Percentiles rank a stretch among this genome's conserved stretches.
Evolutionary conservation across 1,140 invertebrate species (phyloP).

Genomic region (Bathynomus jamesi): DNA sequence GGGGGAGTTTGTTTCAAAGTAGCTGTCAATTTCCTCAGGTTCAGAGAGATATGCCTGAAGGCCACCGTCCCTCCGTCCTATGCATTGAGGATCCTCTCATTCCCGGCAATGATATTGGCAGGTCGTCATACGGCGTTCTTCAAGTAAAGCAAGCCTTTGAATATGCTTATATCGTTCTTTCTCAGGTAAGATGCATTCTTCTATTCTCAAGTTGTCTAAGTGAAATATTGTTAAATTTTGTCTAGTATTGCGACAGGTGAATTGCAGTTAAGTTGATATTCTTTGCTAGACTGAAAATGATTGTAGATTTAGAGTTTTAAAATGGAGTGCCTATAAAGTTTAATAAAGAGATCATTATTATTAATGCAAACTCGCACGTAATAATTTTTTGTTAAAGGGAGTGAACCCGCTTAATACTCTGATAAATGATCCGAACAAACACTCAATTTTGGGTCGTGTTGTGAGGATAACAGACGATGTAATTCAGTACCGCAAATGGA

Average conservation of each 20-base stretch:
- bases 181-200: conserved; percentile 59
- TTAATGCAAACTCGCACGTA: too few relatives aligned
- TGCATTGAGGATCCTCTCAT: conserved; percentile 98
- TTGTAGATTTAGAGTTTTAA: conserved; percentile 18
- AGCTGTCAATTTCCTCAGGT: conserved; percentile 12
- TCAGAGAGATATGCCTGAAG: conserved; percentile 84
- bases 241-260: neutral
- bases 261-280: neutral
- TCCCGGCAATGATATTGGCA: conserved; percentile 90
- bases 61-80: conserved; percentile 80
- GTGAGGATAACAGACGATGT: conserved; percentile 89
- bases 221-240: neutral
- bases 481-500: conserved; percentile 68
- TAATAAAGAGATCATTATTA: too few relatives aligned
- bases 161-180: conserved; percentile 80
- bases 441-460: conserved; percentile 72
- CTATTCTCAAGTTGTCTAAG: neutral
- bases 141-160: conserved; percentile 92
- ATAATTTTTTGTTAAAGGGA: too few relatives aligned
- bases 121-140: conserved; percentile 82
- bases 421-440: conserved; percentile 32
- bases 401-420: conserved; percentile 41
- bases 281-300: neutral
- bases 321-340: too few relatives aligned
- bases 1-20: too few relatives aligned